Evolutionary conservation across 2,113 vertebrate genomes (phyloP), one percentile per base, ranked within the genome.

Genomic region (Clarias magur): DNA sequence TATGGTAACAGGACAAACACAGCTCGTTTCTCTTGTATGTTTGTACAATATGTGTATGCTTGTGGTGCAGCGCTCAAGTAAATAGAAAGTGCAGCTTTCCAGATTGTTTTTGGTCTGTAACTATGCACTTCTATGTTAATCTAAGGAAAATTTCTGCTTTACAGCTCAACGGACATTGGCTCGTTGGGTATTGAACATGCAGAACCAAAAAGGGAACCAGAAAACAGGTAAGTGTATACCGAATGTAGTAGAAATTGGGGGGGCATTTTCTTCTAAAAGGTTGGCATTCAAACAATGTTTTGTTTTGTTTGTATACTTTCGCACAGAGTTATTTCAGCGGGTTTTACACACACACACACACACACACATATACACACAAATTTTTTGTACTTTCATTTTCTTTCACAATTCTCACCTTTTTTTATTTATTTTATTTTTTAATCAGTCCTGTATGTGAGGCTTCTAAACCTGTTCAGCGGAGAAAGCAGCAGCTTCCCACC

Each of bases 401-500:
- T 34, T 34, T 34, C 30, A 34, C 72, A 48, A 4, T 70, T 34
- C 1, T 34, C 38, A 73, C 30, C 16, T 78, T 23, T 53, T 3
- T 84, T 13, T 85, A 38, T 78, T 34, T 34, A 34, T 23, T 56
- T 3, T 84, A 9, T 85, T 6, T 83, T 48, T n/a, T 78, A 38
- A 48, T 65, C 78, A 93, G 91, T 84, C 42, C 54, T 54, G 30
- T 70, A 73, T 82, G 34, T 67, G 87, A 86, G 5, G 78, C 21
- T 34, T 42, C 80, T 21, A 75, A 8, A 54, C 8, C 83, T 25
- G 62, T 86, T 23, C 76, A 67, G 27, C 75, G 86, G 6, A 15
- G 72, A 56, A 79, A 91, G 17, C 73, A 48, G 25, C 65, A 88
- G 85, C 86, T 87, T 85, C 17, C 67, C 56, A 88, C 91, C 73